A percentile compares a stretch with the other conserved stretches of the same genome.
Conservation (phyloP, 2,797 vertebrate genomes). For the Lepidocolaptes lacrymiger region DNA sequence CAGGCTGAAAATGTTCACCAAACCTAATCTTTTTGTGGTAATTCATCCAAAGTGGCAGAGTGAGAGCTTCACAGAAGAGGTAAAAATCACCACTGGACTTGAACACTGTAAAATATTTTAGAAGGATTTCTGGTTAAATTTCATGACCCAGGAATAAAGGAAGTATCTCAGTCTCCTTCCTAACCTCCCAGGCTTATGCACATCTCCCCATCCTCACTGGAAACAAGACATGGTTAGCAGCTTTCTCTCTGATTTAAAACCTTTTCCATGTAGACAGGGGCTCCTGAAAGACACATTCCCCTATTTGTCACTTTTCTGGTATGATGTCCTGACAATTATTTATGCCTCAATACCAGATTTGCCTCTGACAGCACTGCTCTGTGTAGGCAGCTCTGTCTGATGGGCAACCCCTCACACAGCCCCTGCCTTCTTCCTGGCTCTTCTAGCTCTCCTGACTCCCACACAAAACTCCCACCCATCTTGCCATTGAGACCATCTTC, state of each 20-base stretch:
- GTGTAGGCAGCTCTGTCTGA: not conserved
- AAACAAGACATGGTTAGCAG: not conserved
- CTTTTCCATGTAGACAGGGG: not conserved
- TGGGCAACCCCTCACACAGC: not conserved
- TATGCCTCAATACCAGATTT: not conserved
- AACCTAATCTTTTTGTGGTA: not conserved
- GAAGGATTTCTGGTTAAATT: not conserved
- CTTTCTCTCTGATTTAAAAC: not conserved
- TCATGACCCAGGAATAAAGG: not conserved
- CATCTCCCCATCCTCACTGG: not conserved
- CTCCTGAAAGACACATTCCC: not conserved
- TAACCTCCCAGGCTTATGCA: not conserved
- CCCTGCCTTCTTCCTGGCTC: not conserved
- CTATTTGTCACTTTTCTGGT: not conserved
- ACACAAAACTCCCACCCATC: not conserved
- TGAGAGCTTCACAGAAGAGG: not conserved
- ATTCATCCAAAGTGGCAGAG: not conserved
- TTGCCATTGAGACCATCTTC: not conserved
- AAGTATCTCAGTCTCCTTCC: not conserved
- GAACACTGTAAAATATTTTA: not conserved
- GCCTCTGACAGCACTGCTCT: accelerated
- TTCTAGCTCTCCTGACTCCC: not conserved
- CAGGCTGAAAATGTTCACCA: not conserved
- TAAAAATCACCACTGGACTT: not conserved
- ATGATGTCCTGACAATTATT: not conserved